Percentiles rank a stretch among this genome's conserved stretches.
Conservation (phyloP, 2,888 invertebrate genomes). For the Eulithis testata region DNA sequence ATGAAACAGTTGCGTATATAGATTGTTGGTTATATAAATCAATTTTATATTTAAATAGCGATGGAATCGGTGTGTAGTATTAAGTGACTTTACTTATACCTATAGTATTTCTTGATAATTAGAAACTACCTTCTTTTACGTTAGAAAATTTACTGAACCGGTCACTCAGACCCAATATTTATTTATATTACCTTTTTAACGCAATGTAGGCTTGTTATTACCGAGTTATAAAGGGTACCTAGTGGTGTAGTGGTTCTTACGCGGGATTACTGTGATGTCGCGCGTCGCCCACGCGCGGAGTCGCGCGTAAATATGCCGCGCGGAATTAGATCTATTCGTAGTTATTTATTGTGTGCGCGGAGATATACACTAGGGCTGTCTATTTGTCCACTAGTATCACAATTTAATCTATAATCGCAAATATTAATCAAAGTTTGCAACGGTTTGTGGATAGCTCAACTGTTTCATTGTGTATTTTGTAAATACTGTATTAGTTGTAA, state of each 20-base stretch:
- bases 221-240: conserved; percentile 22
- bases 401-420: conserved; percentile 3
- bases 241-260: conserved; percentile 6
- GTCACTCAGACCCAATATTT: conserved; percentile 2
- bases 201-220: conserved; percentile 13
- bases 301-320: conserved; percentile 74
- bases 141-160: not conserved
- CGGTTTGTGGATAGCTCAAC: too few species aligned
- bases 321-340: conserved; percentile 78
- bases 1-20: too few species aligned
- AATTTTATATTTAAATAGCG: too few species aligned
- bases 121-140: not conserved
- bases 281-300: conserved; percentile 56
- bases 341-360: conserved; percentile 69
- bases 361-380: conserved; percentile 51
- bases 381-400: conserved; percentile 37
- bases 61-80: not conserved
- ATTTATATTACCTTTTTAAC: conserved; percentile 23
- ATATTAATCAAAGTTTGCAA: too few species aligned
- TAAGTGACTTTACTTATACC: not conserved
- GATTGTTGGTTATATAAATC: too few species aligned
- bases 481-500: too few species aligned
- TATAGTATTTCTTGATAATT: not conserved
- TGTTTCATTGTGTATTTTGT: too few species aligned
- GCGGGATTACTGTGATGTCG: conserved; percentile 55